Conservation (phyloP, 2,888 invertebrate genomes). For the Agrilus biguttatus region DNA sequence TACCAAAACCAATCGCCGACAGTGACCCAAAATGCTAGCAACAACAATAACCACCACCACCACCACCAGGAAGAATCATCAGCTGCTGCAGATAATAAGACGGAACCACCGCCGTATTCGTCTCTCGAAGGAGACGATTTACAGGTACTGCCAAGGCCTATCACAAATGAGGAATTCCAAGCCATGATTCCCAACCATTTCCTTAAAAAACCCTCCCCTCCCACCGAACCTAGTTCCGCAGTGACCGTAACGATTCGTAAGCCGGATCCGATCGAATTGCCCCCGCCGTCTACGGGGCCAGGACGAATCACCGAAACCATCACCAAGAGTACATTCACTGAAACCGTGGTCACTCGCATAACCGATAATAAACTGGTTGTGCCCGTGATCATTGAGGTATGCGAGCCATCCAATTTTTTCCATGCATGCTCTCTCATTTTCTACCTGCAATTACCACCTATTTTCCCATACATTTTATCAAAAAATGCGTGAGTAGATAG, state of each 20-base stretch:
- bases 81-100: conserved; percentile 7
- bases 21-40: conserved; percentile 3
- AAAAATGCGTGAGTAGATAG: too few species aligned
- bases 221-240: conserved; percentile 21
- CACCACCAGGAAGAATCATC: conserved; percentile 2
- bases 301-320: conserved; percentile 88
- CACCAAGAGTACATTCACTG: conserved; percentile 91
- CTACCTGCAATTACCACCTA: background rate
- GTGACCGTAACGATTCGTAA: conserved; percentile 81
- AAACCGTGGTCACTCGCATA: conserved; percentile 86
- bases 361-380: conserved; percentile 81
- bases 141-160: conserved; percentile 56
- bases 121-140: conserved; percentile 37
- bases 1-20: conserved; percentile 3
- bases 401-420: conserved; percentile 19
- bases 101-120: conserved; percentile 33
- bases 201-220: conserved; percentile 34
- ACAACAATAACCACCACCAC: background rate
- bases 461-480: background rate
- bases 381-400: conserved; percentile 82
- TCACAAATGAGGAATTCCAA: conserved; percentile 89
- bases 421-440: background rate
- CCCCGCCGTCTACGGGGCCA: conserved; percentile 69
- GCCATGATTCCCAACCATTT: conserved; percentile 89
- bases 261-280: conserved; percentile 52